Evolutionary conservation across 2,113 vertebrate genomes (phyloP).

Genomic region (Istiophorus platypterus): DNA sequence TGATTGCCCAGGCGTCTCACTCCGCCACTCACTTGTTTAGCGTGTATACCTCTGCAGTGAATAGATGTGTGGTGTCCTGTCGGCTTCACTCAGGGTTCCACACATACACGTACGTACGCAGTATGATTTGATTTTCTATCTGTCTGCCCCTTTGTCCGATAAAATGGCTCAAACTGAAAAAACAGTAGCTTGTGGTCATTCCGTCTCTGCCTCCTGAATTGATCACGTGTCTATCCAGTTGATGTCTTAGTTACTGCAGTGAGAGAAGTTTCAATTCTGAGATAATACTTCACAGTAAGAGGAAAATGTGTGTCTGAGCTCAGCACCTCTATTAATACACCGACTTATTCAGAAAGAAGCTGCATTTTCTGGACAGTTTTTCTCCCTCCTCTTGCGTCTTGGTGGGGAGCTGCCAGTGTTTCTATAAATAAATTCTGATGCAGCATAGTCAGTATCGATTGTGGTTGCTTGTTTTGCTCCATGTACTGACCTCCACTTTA

Average conservation of each 20-base stretch:
- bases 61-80: conserved; percentile 19
- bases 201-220: not conserved
- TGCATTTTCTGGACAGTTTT: conserved; percentile 19
- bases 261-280: not conserved
- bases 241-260: not conserved
- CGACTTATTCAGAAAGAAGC: conserved; percentile 32
- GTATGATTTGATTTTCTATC: conserved; percentile 7
- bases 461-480: conserved; percentile 63
- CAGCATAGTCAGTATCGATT: conserved; percentile 68
- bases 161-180: conserved; percentile 23
- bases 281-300: conserved; percentile 1
- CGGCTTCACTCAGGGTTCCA: conserved; percentile 37
- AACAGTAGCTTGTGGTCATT: not conserved
- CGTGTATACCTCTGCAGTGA: not conserved
- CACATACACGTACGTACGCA: not conserved
- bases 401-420: conserved; percentile 52
- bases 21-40: conserved; percentile 47
- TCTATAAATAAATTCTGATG: conserved; percentile 74
- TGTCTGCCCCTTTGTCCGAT: conserved; percentile 9
- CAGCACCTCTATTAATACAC: conserved; percentile 14
- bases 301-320: not conserved
- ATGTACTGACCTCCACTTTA: conserved; percentile 62
- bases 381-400: conserved; percentile 32
- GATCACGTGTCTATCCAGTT: not conserved
- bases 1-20: conserved; percentile 59